These are phyloP conservation scores for Halictus ligatus DNA, from an alignment of 2,888 invertebrate genomes.

Conservation along the genomic window DNA sequence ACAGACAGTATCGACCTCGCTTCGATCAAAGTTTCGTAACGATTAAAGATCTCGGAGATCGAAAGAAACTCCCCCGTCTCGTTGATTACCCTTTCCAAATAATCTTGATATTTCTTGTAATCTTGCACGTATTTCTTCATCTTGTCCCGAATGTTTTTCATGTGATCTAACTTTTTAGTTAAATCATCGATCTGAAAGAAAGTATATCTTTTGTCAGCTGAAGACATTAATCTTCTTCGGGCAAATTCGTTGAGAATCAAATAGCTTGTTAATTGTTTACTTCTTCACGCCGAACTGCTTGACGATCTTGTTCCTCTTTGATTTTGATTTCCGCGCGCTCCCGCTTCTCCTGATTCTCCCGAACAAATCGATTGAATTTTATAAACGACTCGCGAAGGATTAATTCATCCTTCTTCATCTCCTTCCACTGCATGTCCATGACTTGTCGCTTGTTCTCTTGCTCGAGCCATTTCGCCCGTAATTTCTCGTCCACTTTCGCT, in stretches of 20 bases:
- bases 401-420: slow-evolving; percentile 85
- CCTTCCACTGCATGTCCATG: slow-evolving; percentile 86
- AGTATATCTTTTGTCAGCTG: neutral
- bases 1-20: slow-evolving; percentile 86
- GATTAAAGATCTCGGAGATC: slow-evolving; percentile 87
- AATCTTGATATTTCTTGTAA: slow-evolving; percentile 87
- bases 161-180: slow-evolving; percentile 84
- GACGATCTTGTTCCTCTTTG: slow-evolving; percentile 85
- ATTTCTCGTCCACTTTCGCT: slow-evolving; percentile 85
- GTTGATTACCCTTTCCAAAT: slow-evolving; percentile 86
- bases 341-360: slow-evolving; percentile 88
- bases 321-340: slow-evolving; percentile 87
- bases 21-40: slow-evolving; percentile 88
- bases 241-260: neutral
- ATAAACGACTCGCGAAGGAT: slow-evolving; percentile 87
- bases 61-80: slow-evolving; percentile 86
- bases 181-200: slow-evolving; percentile 84
- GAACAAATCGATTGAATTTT: slow-evolving; percentile 88
- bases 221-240: neutral
- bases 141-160: slow-evolving; percentile 85
- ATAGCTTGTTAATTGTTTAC: slow-evolving; percentile 53
- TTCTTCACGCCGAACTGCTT: slow-evolving; percentile 85
- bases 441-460: slow-evolving; percentile 83
- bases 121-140: slow-evolving; percentile 87
- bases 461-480: slow-evolving; percentile 84